phyloP scores from a whole-genome alignment of 2,888 invertebrate species.

The Syritta pipiens region DNA sequence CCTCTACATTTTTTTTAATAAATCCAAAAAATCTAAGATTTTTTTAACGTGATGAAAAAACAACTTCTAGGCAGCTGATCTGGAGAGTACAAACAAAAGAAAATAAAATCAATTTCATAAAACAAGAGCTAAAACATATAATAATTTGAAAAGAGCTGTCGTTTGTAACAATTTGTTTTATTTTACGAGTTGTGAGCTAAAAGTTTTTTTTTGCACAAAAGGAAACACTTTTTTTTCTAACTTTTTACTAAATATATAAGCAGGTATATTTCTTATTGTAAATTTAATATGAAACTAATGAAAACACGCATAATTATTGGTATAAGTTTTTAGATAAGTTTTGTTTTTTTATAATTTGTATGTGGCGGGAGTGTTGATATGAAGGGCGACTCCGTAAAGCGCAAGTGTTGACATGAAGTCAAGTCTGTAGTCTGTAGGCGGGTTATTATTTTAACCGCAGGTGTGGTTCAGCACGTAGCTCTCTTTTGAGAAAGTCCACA shows the following conservation, averaged over 20 bases:
- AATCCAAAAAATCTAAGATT: neutral
- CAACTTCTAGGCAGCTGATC: conserved; percentile 45
- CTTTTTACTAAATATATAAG: conserved; percentile 25
- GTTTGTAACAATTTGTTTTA: too few species aligned
- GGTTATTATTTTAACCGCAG: too few species aligned
- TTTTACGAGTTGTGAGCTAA: too few species aligned
- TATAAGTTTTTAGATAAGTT: neutral
- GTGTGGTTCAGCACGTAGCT: too few species aligned
- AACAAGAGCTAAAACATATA: neutral
- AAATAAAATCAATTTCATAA: neutral
- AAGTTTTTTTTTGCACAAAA: conserved; percentile 28
- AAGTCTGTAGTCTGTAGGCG: too few species aligned
- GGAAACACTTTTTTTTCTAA: too few species aligned
- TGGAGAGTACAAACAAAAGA: conserved; percentile 45
- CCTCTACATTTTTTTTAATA: conserved; percentile 1
- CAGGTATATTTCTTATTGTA: conserved; percentile 16
- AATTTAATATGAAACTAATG: neutral
- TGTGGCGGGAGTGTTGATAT: neutral
- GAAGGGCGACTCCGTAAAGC: too few species aligned
- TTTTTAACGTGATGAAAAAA: neutral
- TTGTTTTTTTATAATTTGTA: too few species aligned
- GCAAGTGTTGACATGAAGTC: too few species aligned
- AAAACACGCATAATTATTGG: conserved; percentile 29
- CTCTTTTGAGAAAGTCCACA: too few species aligned
- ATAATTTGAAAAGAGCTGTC: conserved; percentile 1